These are phyloP conservation scores for Lepidostoma basale DNA, from an alignment of 1,140 invertebrate species.

Conservation along the genomic window DNA sequence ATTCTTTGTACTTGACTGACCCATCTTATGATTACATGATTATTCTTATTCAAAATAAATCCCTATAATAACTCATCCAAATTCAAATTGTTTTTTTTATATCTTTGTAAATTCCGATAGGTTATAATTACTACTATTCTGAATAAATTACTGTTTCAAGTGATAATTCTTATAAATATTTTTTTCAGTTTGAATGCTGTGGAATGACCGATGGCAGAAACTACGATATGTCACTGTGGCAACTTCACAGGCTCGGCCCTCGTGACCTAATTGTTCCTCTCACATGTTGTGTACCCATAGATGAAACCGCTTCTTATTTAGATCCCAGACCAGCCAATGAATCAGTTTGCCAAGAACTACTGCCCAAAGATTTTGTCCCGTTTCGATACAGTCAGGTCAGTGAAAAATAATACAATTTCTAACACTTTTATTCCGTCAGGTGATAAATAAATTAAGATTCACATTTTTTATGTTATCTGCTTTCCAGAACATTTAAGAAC, in stretches of 20 bases:
- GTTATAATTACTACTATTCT: too few relatives aligned
- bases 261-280: slow-evolving; percentile 74
- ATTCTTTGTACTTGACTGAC: too few relatives aligned
- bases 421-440: too few relatives aligned
- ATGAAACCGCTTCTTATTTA: slow-evolving; percentile 67
- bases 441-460: too few relatives aligned
- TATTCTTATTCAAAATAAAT: too few relatives aligned
- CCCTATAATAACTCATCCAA: too few relatives aligned
- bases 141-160: not conserved
- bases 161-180: not conserved
- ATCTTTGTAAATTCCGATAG: too few relatives aligned
- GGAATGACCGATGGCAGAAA: slow-evolving; percentile 79
- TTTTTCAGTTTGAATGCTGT: slow-evolving; percentile 78
- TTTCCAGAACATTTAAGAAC: too few relatives aligned
- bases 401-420: not conserved
- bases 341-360: slow-evolving; percentile 72
- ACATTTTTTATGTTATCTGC: too few relatives aligned
- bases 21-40: too few relatives aligned
- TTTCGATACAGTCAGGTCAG: slow-evolving; percentile 67
- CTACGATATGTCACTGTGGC: slow-evolving; percentile 83
- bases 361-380: slow-evolving; percentile 64
- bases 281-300: slow-evolving; percentile 77
- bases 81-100: too few relatives aligned
- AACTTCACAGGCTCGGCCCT: slow-evolving; percentile 73
- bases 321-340: slow-evolving; percentile 77